These are phyloP conservation scores for Pseudochaenichthys georgianus DNA, from an alignment of 2,797 vertebrate genomes.

Conservation along the genomic window DNA sequence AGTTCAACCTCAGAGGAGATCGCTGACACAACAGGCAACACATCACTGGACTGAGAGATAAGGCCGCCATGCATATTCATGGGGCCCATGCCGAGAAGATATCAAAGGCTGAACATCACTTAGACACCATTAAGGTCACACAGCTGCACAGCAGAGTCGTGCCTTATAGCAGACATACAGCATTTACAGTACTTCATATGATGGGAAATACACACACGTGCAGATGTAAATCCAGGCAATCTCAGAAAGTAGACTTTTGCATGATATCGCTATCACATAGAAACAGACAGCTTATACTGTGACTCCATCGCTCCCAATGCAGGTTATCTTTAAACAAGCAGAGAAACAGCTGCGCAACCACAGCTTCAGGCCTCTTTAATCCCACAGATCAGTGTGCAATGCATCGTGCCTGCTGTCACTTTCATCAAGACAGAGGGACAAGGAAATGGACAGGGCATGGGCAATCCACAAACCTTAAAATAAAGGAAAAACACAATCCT, in stretches of 20 bases:
- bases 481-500: conserved; percentile 14
- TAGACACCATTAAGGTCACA: conserved; percentile 50
- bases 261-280: conserved; percentile 59
- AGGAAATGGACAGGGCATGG: conserved; percentile 49
- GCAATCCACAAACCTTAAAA: conserved; percentile 20
- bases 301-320: conserved; percentile 52
- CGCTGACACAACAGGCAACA: conserved; percentile 37
- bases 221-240: conserved; percentile 50
- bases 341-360: conserved; percentile 69
- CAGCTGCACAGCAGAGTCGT: conserved; percentile 44
- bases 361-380: conserved; percentile 71
- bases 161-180: conserved; percentile 17
- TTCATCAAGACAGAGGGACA: conserved; percentile 61
- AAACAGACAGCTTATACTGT: conserved; percentile 47
- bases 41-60: conserved; percentile 55
- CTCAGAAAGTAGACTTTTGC: conserved; percentile 55
- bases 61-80: conserved; percentile 60
- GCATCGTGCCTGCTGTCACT: conserved; percentile 48
- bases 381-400: conserved; percentile 57
- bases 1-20: conserved; percentile 24
- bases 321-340: conserved; percentile 79
- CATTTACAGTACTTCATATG: background rate
- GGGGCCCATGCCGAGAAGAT: conserved; percentile 30
- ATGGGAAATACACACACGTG: conserved; percentile 29
- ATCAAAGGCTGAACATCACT: conserved; percentile 58